A percentile compares a stretch with the other conserved stretches of the same genome.
These are phyloP conservation scores for Sebastes flavidus DNA, from an alignment of 2,797 vertebrate species.

Conservation along the genomic window DNA sequence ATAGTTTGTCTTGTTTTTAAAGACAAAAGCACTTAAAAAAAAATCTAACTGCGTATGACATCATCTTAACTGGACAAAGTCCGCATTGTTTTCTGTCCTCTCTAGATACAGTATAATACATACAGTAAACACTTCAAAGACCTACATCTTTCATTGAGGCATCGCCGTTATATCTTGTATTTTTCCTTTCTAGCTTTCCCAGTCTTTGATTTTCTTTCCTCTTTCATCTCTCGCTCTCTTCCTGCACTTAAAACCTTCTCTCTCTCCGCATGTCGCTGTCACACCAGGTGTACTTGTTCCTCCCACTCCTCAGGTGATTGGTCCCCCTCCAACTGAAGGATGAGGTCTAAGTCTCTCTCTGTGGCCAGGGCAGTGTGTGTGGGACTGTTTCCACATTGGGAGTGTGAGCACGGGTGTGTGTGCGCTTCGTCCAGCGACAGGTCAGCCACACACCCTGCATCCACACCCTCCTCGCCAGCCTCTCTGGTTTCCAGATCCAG, in stretches of 20 bases:
- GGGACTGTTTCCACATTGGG: constrained; percentile 43
- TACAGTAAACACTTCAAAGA: constrained; percentile 57
- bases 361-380: constrained; percentile 45
- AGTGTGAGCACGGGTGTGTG: constrained; percentile 58
- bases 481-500: constrained; percentile 63
- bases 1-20: constrained; percentile 48
- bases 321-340: constrained; percentile 74
- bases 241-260: not conserved
- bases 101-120: constrained; percentile 73
- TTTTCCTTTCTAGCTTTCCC: not conserved
- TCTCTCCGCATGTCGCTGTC: constrained; percentile 61
- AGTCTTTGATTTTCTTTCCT: not conserved
- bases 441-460: constrained; percentile 58
- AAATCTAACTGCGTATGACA: constrained; percentile 64
- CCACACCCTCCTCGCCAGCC: constrained; percentile 30
- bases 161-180: not conserved
- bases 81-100: constrained; percentile 37
- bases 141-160: constrained; percentile 19
- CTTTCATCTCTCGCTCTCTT: not conserved
- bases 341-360: constrained; percentile 60
- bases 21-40: constrained; percentile 68
- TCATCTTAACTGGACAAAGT: constrained; percentile 68
- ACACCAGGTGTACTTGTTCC: constrained; percentile 94
- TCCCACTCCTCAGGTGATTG: constrained; percentile 89
- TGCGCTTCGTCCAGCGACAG: constrained; percentile 74